Base-by-base conservation (phyloP, 2,888 invertebrate species). In the Drosophila nigritarsus region DNA sequence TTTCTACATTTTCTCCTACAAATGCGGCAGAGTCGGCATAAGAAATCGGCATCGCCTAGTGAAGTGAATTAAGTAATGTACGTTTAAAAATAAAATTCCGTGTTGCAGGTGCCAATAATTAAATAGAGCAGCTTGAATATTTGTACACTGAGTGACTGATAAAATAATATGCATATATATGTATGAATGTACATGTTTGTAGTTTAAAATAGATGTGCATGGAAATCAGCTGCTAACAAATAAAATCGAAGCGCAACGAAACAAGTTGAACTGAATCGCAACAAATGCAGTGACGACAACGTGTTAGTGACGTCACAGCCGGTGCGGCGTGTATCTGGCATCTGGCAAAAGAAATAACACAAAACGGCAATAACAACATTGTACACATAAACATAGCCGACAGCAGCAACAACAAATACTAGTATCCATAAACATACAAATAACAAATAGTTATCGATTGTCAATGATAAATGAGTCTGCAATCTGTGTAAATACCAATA, bases 301-400 rank as follows among this genome's bases (percentile, higher is more conserved):
- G 45, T 55, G 45, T 59, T 60, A 53, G 75, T 89, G 90, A 86
- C 90, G 88, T 85, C 87, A 89, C 75, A 65, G n/a, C 83, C 71
- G 82, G 82, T 69, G 53, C 68, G 59, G 65, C 65, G 65, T 49
- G 50, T 51, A 63, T 55, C 4, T 63, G 70, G 78, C 88, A 87
- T 90, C 87, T 83, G 89, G 86, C 78, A 68, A 69, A 54, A 74
- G 72, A 62, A 87, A 82, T 69, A 80, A 69, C 78, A 73, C 42
- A 72, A 67, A 61, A 63, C 68, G 67, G 67, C 63, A 82, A 75
- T 53, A 67, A 70, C 45, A 68, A 79, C 64, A 77, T 56, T 9
- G 50, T 59, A 36, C 40, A 53, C 50, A 66, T 80, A 62, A 65
- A 68, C 59, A 54, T 65, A 63, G 70, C 50, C 45, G 73, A 72